A percentile compares a stretch with the other conserved stretches of the same genome.
Evolutionary conservation across 2,797 vertebrate species (phyloP).

Genomic region (Ptychadena robeensis): DNA sequence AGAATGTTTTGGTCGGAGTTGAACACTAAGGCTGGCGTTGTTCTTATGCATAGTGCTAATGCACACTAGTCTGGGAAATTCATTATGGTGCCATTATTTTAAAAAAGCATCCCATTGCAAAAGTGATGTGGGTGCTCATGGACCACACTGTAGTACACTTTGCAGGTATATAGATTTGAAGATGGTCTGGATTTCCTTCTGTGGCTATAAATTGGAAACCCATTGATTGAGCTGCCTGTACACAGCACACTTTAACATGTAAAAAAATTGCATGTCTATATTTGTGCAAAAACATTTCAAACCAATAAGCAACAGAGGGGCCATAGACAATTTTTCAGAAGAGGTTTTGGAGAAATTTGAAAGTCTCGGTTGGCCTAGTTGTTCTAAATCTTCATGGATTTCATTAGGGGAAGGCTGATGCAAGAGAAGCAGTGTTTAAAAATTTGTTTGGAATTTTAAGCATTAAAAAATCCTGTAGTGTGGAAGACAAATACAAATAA

Average conservation of each 20-base stretch:
- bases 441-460: no score
- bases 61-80: background rate
- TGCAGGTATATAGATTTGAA: background rate
- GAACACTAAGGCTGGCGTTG: background rate
- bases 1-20: background rate
- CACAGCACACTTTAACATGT: background rate
- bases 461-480: conserved; percentile 31
- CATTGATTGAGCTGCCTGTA: no score
- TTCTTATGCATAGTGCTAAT: background rate
- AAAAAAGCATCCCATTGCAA: background rate
- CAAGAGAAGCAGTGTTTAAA: background rate
- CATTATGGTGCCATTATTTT: background rate
- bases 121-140: background rate
- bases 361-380: background rate
- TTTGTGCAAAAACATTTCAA: background rate
- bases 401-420: background rate
- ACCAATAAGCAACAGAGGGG: background rate
- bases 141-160: no score
- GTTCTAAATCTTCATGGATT: background rate
- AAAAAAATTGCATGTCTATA: background rate
- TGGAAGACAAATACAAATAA: conserved; percentile 34
- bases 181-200: no score
- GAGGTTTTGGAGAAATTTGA: no score
- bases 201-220: background rate
- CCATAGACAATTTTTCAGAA: background rate